A percentile compares a stretch with the other conserved stretches of the same genome.
Evolutionary conservation across 2,797 vertebrate species (phyloP).

Genomic region (Basileuterus tristriatus): DNA sequence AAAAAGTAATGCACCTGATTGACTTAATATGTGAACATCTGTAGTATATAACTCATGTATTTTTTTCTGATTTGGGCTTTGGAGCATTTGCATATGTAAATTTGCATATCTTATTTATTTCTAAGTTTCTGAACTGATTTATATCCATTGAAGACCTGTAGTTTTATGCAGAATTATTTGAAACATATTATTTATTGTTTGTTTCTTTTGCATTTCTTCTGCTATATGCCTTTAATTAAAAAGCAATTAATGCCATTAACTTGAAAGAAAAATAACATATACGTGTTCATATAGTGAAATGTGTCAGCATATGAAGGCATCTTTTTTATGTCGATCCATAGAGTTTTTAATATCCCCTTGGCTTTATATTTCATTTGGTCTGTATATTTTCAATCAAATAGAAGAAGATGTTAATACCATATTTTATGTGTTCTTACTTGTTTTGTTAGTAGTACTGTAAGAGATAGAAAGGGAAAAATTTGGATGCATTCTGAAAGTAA

Average conservation of each 20-base stretch:
- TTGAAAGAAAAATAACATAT: neutral
- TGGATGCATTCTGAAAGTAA: neutral
- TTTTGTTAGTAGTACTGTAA: neutral
- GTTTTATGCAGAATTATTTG: neutral
- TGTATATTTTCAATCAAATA: neutral
- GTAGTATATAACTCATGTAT: neutral
- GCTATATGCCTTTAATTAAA: neutral
- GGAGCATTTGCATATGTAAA: neutral
- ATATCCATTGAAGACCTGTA: neutral
- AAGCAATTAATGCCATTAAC: neutral
- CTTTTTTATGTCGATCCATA: neutral
- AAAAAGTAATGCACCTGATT: neutral
- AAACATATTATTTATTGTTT: neutral
- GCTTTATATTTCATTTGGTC: neutral
- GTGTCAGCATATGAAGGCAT: neutral
- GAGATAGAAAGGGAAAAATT: neutral
- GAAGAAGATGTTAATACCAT: neutral
- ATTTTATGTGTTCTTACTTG: neutral
- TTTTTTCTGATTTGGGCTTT: neutral
- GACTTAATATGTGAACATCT: neutral
- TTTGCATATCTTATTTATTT: neutral
- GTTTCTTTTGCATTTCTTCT: neutral
- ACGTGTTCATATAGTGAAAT: neutral
- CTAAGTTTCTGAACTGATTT: neutral
- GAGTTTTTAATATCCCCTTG: neutral